A percentile compares a stretch with the other conserved stretches of the same genome.
These are phyloP conservation scores for Siniperca obscura DNA, from an alignment of 2,797 vertebrate genomes.

Conservation along the genomic window DNA sequence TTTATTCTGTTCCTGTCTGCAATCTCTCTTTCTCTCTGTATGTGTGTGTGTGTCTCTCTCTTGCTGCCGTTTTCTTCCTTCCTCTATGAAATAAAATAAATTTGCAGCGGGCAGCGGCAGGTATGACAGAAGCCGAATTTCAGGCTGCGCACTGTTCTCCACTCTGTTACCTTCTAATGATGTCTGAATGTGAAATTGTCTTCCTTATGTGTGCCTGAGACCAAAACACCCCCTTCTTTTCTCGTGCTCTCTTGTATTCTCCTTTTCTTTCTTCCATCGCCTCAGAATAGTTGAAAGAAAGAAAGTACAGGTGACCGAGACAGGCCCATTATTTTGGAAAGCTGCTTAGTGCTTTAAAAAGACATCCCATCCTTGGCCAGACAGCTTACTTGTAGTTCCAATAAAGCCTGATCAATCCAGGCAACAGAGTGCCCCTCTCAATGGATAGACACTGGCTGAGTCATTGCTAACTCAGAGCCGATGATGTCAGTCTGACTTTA, in stretches of 20 bases:
- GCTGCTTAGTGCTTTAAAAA: constrained; percentile 58
- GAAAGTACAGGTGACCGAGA: constrained; percentile 38
- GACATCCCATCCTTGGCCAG: constrained; percentile 44
- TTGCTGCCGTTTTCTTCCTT: constrained; percentile 26
- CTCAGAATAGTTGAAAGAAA: constrained; percentile 13
- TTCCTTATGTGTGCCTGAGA: constrained; percentile 40
- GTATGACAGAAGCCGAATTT: constrained; percentile 70
- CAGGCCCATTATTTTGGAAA: constrained; percentile 54
- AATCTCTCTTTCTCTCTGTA: constrained; percentile 32
- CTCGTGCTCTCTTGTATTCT: constrained; percentile 1
- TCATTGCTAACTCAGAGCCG: constrained; percentile 37
- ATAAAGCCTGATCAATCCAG: constrained; percentile 60
- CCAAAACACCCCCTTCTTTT: neutral
- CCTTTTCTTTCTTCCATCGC: constrained; percentile 12
- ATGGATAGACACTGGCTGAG: constrained; percentile 25
- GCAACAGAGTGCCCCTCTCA: constrained; percentile 43
- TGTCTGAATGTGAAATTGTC: constrained; percentile 74
- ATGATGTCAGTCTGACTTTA: constrained; percentile 27
- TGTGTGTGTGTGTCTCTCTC: constrained; percentile 21
- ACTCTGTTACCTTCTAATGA: constrained; percentile 80
- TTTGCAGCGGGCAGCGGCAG: constrained; percentile 61
- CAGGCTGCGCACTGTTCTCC: constrained; percentile 59
- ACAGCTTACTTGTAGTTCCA: constrained; percentile 44
- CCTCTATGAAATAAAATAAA: constrained; percentile 63
- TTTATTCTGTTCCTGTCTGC: constrained; percentile 53